These are phyloP conservation scores for Orchestes rusci DNA, from an alignment of 2,888 invertebrate species.

Conservation along the genomic window DNA sequence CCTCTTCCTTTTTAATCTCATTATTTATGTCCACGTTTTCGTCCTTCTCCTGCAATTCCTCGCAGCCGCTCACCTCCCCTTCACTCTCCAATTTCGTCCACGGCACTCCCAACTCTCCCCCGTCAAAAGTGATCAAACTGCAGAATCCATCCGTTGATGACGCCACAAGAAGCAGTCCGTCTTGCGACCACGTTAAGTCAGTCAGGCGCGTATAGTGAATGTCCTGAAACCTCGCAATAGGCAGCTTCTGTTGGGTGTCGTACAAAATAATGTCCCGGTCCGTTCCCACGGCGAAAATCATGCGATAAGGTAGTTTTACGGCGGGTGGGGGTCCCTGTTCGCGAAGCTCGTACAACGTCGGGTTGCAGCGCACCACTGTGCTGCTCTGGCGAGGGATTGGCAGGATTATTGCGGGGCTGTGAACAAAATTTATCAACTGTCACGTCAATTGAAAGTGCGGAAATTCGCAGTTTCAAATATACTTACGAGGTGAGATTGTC, in stretches of 20 bases:
- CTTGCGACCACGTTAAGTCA: conserved; percentile 80
- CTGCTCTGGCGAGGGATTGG: conserved; percentile 77
- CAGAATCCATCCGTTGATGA: conserved; percentile 90
- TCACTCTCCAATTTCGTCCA: conserved; percentile 46
- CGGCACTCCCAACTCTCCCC: conserved; percentile 61
- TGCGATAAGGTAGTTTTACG: conserved; percentile 64
- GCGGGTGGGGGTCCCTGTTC: conserved; percentile 49
- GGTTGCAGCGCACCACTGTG: conserved; percentile 76
- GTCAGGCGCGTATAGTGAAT: conserved; percentile 87
- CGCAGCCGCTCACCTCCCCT: conserved; percentile 34
- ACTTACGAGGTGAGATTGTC: conserved; percentile 38
- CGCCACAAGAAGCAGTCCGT: conserved; percentile 67
- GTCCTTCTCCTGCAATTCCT: conserved; percentile 30
- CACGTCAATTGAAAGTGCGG: neutral
- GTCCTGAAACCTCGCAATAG: conserved; percentile 70
- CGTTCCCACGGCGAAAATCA: conserved; percentile 88
- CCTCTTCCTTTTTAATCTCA: conserved; percentile 24
- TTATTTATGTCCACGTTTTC: conserved; percentile 28
- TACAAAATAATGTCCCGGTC: conserved; percentile 78
- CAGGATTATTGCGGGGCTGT: conserved; percentile 68
- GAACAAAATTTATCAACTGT: conserved; percentile 18
- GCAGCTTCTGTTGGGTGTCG: conserved; percentile 76
- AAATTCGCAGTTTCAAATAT: no score
- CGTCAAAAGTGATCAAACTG: conserved; percentile 70
- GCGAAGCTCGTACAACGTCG: conserved; percentile 59